Conservation (phyloP, 2,888 invertebrate genomes). For the Calliopum simillimum region DNA sequence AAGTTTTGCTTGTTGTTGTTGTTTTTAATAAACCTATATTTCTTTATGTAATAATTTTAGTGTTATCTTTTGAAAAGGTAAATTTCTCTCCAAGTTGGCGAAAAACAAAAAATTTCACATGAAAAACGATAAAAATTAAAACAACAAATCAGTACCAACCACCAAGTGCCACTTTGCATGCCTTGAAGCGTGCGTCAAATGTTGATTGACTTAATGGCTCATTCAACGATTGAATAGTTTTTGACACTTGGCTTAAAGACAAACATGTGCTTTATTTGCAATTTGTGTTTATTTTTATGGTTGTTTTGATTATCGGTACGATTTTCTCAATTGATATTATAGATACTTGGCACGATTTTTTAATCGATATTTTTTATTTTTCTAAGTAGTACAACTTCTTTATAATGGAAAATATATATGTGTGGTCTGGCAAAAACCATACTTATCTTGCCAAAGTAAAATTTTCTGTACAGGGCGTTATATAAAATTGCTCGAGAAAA, state of each 20-base stretch:
- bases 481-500: background rate
- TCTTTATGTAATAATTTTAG: background rate
- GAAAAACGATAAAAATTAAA: background rate
- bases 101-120: background rate
- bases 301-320: too few species aligned
- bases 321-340: too few species aligned
- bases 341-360: too few species aligned
- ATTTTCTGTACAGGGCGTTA: background rate
- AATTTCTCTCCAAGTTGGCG: too few species aligned
- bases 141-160: background rate
- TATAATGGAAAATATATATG: background rate
- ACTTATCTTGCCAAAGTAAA: too few species aligned
- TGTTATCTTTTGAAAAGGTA: background rate
- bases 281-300: too few species aligned
- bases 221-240: background rate
- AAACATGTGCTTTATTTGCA: too few species aligned
- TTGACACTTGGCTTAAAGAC: background rate
- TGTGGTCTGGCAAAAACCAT: background rate
- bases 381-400: background rate
- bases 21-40: too few species aligned
- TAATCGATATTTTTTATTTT: too few species aligned
- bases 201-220: constrained; percentile 3
- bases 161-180: background rate
- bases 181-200: background rate
- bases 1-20: too few species aligned